Evolutionary conservation across 2,113 vertebrate species (phyloP).

Genomic region (Ondatra zibethicus): DNA sequence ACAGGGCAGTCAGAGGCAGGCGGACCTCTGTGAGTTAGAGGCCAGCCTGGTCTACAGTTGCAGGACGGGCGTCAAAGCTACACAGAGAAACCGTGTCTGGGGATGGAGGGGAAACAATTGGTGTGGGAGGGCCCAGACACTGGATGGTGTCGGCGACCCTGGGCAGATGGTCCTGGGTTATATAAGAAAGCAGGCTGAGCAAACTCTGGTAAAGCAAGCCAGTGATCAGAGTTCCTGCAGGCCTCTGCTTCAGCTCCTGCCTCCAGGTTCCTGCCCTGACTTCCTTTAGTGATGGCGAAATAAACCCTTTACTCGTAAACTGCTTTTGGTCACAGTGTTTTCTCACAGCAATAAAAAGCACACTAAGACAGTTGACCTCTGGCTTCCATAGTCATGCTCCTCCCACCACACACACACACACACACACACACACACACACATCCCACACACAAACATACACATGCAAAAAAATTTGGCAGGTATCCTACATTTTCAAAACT

Average conservation of each 20-base stretch:
- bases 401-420: not conserved
- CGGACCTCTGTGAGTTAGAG: too few relatives aligned
- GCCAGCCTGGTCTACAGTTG: too few relatives aligned
- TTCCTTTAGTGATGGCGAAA: not conserved
- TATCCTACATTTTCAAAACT: not conserved
- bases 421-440: not conserved
- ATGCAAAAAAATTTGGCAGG: not conserved
- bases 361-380: not conserved
- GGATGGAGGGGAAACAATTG: too few relatives aligned
- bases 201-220: not conserved
- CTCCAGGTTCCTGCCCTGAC: not conserved
- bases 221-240: not conserved
- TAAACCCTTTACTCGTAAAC: not conserved
- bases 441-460: not conserved
- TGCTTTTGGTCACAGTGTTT: not conserved
- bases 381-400: not conserved
- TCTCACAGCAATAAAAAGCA: not conserved
- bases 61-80: too few relatives aligned
- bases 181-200: not conserved
- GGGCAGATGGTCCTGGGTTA: not conserved
- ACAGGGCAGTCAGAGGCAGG: not conserved
- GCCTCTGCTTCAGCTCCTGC: not conserved
- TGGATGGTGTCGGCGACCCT: not conserved
- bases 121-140: not conserved
- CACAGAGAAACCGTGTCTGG: too few relatives aligned